Evolutionary conservation across 2,113 vertebrate genomes (phyloP).

Genomic region (Bathybates hornii): DNA sequence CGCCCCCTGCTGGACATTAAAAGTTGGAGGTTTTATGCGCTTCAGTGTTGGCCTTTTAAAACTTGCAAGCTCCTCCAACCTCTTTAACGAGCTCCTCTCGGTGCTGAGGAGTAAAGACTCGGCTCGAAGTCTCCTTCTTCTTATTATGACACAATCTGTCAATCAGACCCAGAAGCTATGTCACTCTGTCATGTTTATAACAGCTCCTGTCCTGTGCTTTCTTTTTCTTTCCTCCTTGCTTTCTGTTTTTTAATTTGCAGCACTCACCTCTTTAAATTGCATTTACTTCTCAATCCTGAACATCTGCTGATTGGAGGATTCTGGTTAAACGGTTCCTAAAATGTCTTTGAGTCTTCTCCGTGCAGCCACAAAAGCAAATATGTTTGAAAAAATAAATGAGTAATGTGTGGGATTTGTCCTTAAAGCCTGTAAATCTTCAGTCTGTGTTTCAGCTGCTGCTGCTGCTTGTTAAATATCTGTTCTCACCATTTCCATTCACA

Average conservation of each 20-base stretch:
- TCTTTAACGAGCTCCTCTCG: neutral
- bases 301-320: neutral
- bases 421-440: neutral
- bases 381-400: neutral
- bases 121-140: neutral
- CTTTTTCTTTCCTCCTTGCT: neutral
- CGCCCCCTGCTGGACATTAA: neutral
- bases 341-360: neutral
- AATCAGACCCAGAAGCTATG: neutral
- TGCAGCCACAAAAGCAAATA: neutral
- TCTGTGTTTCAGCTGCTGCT: neutral
- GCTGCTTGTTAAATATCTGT: conserved; percentile 32
- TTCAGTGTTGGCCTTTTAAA: neutral
- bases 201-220: neutral
- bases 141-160: neutral
- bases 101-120: neutral
- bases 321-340: neutral
- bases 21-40: neutral
- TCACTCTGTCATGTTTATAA: neutral
- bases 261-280: neutral
- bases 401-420: neutral
- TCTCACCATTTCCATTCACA: conserved; percentile 47
- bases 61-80: neutral
- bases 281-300: neutral
- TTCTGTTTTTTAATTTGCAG: neutral